phyloP scores from a whole-genome alignment of 2,797 vertebrate species.

The Eidolon dupreanum region DNA sequence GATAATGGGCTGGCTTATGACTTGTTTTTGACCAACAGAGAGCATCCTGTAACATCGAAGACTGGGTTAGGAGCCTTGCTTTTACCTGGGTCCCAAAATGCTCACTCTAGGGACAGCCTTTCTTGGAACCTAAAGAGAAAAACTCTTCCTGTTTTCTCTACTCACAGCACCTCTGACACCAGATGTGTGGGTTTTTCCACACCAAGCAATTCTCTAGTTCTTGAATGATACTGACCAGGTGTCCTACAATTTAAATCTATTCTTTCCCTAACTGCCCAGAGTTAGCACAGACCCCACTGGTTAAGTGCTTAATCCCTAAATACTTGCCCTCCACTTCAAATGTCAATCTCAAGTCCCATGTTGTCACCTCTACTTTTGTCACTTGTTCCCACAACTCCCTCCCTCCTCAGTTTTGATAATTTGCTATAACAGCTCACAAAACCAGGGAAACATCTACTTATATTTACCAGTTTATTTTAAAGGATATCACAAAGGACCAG shows the following conservation, averaged over 20 bases:
- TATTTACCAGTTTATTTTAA: not conserved
- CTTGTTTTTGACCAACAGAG: not conserved
- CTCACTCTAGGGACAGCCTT: not conserved
- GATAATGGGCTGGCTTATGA: not conserved
- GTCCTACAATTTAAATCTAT: not conserved
- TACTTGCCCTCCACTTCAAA: not conserved
- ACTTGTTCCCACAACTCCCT: not conserved
- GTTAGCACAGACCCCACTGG: not conserved
- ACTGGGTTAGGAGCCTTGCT: not conserved
- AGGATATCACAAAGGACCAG: not conserved
- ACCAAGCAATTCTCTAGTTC: not conserved
- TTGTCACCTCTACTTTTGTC: not conserved
- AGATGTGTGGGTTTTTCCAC: not conserved
- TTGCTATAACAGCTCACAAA: not conserved
- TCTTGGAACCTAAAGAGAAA: not conserved
- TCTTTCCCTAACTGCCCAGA: not conserved
- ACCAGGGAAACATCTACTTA: not conserved
- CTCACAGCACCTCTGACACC: not conserved
- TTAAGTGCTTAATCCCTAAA: not conserved
- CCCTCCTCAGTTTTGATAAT: not conserved
- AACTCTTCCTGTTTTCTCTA: not conserved
- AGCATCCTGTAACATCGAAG: not conserved
- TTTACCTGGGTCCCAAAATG: not conserved
- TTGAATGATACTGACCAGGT: not conserved
- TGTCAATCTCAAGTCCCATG: not conserved